phyloP scores from a whole-genome alignment of 2,113 vertebrate species.

The Ceuthmochares aereus region DNA sequence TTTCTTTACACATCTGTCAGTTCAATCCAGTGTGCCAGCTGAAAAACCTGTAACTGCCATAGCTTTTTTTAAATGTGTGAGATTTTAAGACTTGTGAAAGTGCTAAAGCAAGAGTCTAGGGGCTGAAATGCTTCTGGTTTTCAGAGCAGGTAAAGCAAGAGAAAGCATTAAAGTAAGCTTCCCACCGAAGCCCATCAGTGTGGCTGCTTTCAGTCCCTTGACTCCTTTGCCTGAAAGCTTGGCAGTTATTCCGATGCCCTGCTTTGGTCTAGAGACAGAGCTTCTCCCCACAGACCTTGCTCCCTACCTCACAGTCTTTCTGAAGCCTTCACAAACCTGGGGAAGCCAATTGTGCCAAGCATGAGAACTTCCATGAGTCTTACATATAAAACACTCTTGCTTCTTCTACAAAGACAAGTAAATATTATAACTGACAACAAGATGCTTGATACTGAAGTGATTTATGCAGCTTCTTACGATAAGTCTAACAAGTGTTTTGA shows the following conservation, averaged over 20 bases:
- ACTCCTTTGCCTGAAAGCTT: neutral
- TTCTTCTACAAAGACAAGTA: constrained; percentile 5
- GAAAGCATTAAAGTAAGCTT: neutral
- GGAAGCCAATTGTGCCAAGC: neutral
- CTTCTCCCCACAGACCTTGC: neutral
- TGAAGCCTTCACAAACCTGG: neutral
- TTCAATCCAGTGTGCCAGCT: neutral
- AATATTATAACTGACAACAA: neutral
- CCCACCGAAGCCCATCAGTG: neutral
- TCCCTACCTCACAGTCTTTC: neutral
- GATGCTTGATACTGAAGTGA: neutral
- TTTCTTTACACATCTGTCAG: constrained; percentile 50
- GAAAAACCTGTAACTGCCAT: constrained; percentile 25
- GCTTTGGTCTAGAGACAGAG: neutral
- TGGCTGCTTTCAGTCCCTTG: neutral
- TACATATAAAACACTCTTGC: neutral
- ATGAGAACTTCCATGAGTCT: neutral
- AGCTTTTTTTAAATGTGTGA: constrained; percentile 49
- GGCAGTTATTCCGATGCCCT: neutral
- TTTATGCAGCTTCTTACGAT: neutral
- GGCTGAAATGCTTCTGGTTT: neutral
- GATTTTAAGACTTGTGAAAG: constrained; percentile 20
- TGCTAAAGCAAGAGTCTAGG: constrained; percentile 11
- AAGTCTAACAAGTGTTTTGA: neutral
- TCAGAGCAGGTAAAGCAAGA: constrained; percentile 12